Evolutionary conservation across 1,140 invertebrate species (phyloP).

Genomic region (Harpegnathos saltator): DNA sequence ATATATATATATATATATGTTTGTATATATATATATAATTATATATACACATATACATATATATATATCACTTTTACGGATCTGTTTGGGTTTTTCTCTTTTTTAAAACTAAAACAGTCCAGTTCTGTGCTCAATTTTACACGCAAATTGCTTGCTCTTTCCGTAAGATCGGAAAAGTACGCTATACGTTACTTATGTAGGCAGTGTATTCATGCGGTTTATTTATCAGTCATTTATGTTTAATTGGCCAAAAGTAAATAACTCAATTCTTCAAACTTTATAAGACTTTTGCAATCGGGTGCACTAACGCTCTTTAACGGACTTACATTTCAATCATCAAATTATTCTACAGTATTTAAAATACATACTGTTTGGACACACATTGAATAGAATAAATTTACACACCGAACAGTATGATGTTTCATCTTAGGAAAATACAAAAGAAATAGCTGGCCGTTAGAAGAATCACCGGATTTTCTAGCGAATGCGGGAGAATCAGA

Average conservation of each 20-base stretch:
- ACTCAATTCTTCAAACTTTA: not conserved
- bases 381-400: no score
- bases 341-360: no score
- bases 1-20: constrained; percentile 26
- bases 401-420: no score
- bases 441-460: no score
- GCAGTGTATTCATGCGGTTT: constrained; percentile 41
- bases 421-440: no score
- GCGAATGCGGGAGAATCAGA: no score
- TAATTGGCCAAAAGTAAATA: not conserved
- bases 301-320: no score
- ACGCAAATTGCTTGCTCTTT: constrained; percentile 17
- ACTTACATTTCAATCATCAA: no score
- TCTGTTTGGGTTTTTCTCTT: not conserved
- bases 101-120: not conserved
- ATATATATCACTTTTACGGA: constrained; percentile 5
- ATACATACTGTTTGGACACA: no score
- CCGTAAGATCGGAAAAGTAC: constrained; percentile 53
- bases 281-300: constrained; percentile 1
- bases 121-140: constrained; percentile 16
- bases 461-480: no score
- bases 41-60: not conserved
- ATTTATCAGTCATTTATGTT: constrained; percentile 25
- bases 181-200: constrained; percentile 37
- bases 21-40: not conserved